These are phyloP conservation scores for Temnopleurus reevesii DNA, from an alignment of 53 echinoderm and acorn worm species.

Conservation along the genomic window DNA sequence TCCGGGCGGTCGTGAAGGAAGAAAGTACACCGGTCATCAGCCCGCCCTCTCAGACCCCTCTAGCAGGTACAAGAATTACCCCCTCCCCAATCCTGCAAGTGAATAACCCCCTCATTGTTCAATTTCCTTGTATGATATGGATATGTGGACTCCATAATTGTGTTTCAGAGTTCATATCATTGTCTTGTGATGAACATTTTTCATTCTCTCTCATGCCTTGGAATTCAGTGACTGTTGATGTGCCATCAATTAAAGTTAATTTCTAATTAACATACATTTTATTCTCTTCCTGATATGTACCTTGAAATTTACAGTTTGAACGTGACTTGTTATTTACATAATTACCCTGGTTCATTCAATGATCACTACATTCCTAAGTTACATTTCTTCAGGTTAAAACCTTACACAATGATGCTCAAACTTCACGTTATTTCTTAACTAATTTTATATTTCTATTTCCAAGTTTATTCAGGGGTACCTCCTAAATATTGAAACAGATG, in stretches of 20 bases:
- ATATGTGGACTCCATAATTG: background rate
- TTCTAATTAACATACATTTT: background rate
- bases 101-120: background rate
- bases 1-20: conserved; percentile 34
- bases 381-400: too few relatives aligned
- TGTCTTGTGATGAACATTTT: background rate
- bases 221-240: background rate
- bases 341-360: too few relatives aligned
- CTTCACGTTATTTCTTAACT: too few relatives aligned
- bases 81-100: background rate
- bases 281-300: background rate
- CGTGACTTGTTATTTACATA: too few relatives aligned
- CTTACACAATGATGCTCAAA: too few relatives aligned
- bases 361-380: too few relatives aligned
- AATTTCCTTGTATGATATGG: background rate
- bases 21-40: conserved; percentile 1
- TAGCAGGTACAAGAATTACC: conserved; percentile 15
- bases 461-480: too few relatives aligned
- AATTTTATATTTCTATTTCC: too few relatives aligned
- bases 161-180: background rate
- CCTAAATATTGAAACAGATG: too few relatives aligned
- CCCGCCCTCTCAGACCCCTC: conserved; percentile 12
- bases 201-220: background rate
- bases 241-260: background rate
- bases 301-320: background rate